A percentile compares a stretch with the other conserved stretches of the same genome.
Conservation (phyloP, 2,888 invertebrate species). For the Chrysolina americana region DNA sequence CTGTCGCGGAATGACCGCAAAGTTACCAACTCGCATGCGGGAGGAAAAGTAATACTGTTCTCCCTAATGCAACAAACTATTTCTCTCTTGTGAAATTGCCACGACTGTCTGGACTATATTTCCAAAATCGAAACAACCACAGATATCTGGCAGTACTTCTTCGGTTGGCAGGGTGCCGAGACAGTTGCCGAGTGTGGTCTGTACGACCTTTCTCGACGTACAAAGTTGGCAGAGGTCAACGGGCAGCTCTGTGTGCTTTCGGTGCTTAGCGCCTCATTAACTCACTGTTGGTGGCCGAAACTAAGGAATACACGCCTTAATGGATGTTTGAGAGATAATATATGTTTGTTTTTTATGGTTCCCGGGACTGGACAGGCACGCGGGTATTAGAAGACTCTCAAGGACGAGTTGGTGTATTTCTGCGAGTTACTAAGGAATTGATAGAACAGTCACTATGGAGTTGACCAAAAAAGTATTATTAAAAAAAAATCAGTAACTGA, state of each 20-base stretch:
- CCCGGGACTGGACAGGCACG: too few species aligned
- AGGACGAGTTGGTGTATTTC: too few species aligned
- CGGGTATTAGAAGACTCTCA: too few species aligned
- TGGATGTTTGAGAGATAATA: constrained; percentile 48
- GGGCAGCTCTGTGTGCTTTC: constrained; percentile 48
- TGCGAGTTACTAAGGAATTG: too few species aligned
- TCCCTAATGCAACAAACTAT: too few species aligned
- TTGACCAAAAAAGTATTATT: too few species aligned
- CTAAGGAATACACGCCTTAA: constrained; percentile 51
- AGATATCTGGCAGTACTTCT: constrained; percentile 17
- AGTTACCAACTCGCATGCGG: too few species aligned
- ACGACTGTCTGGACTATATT: background rate
- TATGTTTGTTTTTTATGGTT: constrained; percentile 47
- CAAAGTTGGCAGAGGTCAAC: constrained; percentile 60
- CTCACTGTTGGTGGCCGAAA: constrained; percentile 53
- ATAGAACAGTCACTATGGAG: too few species aligned
- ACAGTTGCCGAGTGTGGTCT: constrained; percentile 30
- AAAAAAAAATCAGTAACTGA: too few species aligned
- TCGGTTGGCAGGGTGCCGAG: constrained; percentile 25
- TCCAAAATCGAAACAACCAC: background rate
- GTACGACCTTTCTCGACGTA: constrained; percentile 55
- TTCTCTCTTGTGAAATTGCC: background rate
- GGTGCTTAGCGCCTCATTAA: constrained; percentile 61
- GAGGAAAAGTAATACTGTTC: too few species aligned
- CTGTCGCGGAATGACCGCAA: too few species aligned